Evolutionary conservation across 2,113 vertebrate genomes (phyloP), one percentile per base, ranked within the genome.

Genomic region (Laticauda laticaudata): DNA sequence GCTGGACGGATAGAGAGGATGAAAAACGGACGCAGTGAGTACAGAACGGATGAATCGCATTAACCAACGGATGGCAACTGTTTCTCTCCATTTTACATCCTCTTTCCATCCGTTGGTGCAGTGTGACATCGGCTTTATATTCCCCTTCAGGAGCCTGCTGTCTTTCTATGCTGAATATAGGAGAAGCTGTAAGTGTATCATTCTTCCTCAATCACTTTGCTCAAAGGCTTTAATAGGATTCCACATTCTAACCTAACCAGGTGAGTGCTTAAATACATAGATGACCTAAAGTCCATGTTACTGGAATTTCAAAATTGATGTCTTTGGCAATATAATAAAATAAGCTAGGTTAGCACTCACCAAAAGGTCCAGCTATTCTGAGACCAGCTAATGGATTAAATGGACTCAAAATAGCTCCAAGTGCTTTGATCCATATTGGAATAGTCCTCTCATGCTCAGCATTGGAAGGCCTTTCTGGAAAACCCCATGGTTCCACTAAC

Each of bases 401-500:
- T 29, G 98, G 98, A 94, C 97, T 99, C 96, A 99, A 87, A 59
- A 98, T 97, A 92, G 98, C 98, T 86, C 99, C 98, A 11, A 99
- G 95, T 89, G 98, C 99, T 98, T 99, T 98, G 97, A 99, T 99
- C 99, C 99, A 99, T 56, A 99, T 98, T 0, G 99, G 99, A 97
- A 99, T 98, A 85, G 98, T 98, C 92, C 98, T 97, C 92, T 99
- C 98, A 0, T 98, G 97, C 57, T 99, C 98, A 7, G 94, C 97
- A 53, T 97, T 97, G 93, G 98, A 97, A 11, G 98, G 98, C 69
- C 97, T 96, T 96, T 99, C 98, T 61, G 99, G 98, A 95, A 99
- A 99, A 94, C 99, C 99, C 99, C 99, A 99, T 0, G 99, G 99
- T 94, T 99, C 99, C 97, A 99, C 99, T 97, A 99, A 97, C 94